Base-by-base conservation (phyloP, 2,888 invertebrate species). In the Tortrix viridana region DNA sequence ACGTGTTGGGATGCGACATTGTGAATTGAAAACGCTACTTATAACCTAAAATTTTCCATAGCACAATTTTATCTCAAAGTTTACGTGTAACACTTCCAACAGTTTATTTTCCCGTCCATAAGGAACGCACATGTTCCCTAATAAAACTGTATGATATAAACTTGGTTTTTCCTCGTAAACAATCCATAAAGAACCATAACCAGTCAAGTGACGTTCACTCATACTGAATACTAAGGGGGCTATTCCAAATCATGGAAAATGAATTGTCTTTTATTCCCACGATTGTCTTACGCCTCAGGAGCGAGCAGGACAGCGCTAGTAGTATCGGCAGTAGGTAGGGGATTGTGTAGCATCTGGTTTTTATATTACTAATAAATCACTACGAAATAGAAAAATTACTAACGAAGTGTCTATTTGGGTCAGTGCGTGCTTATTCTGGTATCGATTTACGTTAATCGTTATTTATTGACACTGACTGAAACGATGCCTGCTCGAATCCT, bases 281-380 rank as follows among this genome's bases (percentile, higher is more conserved):
- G 3, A 14, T n/a, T n/a, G n/a, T n/a, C n/a, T 38, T 12, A 41
- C n/a, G 14, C 16, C 16, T 41, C 6, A 44, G 6, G 44, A 44
- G 0, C 44, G 4, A 44, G 18, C 2, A 18, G 19, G 19, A 19
- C 18, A 18, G 19, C n/a, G 9, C 3, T 44, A n/a, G 2, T 16
- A 2, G 4, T 6, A 16, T 16, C 5, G n/a, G 6, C 4, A 41
- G 44, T 18, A 44, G 75, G 16, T 16, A 41, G 44, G 5, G 19
- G 74, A 80, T 79, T 79, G 81, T 82, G 76, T 74, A 73, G 74
- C 86, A 84, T 85, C 83, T 86, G 88, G 75, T 72, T 82, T 90
- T 89, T 87, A 89, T 87, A 82, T 74, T 74, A 71, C 69, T 76
- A 77, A 87, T 89, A 90, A 90, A 90, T 89, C 86, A 86, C 80